A percentile compares a stretch with the other conserved stretches of the same genome.
phyloP scores from a whole-genome alignment of 1,140 invertebrate species.

The Antheraea mylitta region DNA sequence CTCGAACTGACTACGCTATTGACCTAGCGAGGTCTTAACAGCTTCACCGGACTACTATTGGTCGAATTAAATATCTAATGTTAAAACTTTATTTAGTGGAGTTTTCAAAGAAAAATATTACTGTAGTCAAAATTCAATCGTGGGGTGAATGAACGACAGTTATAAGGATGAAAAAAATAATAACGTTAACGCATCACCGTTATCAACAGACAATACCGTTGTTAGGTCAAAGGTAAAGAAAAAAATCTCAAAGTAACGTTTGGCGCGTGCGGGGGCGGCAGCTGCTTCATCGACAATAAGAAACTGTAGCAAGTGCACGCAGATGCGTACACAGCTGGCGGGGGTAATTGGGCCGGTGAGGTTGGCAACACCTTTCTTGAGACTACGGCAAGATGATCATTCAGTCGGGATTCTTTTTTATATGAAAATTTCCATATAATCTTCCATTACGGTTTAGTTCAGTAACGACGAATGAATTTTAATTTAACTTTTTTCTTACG shows the following conservation, averaged over 20 bases:
- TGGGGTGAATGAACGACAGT: background rate
- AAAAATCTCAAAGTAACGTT: background rate
- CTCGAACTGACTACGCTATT: too few species aligned
- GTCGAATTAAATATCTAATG: too few species aligned
- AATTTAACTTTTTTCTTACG: too few species aligned
- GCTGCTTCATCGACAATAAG: background rate
- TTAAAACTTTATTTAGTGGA: too few species aligned
- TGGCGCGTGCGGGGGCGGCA: background rate
- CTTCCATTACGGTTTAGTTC: too few species aligned
- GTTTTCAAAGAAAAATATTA: too few species aligned
- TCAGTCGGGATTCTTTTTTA: background rate
- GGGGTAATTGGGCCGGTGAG: background rate
- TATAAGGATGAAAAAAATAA: background rate
- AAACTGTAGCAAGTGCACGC: slow-evolving; percentile 1
- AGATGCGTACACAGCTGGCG: slow-evolving; percentile 1
- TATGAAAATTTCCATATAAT: background rate
- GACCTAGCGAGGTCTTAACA: too few species aligned
- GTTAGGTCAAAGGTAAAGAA: background rate
- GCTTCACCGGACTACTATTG: too few species aligned
- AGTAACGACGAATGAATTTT: too few species aligned
- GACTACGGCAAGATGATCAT: background rate
- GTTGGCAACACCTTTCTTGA: slow-evolving; percentile 3
- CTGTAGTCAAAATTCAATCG: background rate
- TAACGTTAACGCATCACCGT: background rate
- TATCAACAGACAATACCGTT: background rate